Conservation (phyloP, 2,797 vertebrate species). For the Sus cebifrons region DNA sequence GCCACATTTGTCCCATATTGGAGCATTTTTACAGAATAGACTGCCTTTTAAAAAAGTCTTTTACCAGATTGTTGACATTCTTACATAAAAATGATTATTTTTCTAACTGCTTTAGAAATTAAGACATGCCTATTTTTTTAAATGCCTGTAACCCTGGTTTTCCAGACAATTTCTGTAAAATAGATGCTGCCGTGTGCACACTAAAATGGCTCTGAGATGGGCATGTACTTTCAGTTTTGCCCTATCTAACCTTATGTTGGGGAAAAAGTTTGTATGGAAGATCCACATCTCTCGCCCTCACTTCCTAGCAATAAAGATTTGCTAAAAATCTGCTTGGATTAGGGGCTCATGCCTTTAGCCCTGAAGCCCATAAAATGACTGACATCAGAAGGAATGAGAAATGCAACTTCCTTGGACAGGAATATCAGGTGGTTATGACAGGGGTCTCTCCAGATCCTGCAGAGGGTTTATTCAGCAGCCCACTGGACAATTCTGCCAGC, state of each 20-base stretch:
- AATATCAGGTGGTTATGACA: neutral
- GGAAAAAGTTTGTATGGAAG: neutral
- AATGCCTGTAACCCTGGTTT: neutral
- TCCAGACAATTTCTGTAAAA: neutral
- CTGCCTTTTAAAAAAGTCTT: slow-evolving; percentile 57
- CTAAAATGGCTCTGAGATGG: neutral
- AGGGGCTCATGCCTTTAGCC: neutral
- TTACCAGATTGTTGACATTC: slow-evolving; percentile 68
- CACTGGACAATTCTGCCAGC: neutral
- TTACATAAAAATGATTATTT: slow-evolving; percentile 62
- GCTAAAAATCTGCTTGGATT: neutral
- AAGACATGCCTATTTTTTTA: slow-evolving; percentile 11
- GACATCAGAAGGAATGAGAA: neutral
- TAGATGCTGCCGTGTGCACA: neutral
- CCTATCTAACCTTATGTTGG: neutral
- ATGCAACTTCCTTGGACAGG: neutral
- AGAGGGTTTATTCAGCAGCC: neutral
- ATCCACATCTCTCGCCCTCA: neutral
- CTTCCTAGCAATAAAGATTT: neutral
- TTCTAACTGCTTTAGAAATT: slow-evolving; percentile 57
- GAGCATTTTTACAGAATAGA: slow-evolving; percentile 70
- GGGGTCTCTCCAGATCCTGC: neutral
- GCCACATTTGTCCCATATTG: slow-evolving; percentile 45
- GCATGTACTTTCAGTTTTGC: neutral
- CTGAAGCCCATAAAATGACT: neutral